These are phyloP conservation scores for Stegodyphus dumicola DNA, from an alignment of 1,140 invertebrate genomes.

Conservation along the genomic window DNA sequence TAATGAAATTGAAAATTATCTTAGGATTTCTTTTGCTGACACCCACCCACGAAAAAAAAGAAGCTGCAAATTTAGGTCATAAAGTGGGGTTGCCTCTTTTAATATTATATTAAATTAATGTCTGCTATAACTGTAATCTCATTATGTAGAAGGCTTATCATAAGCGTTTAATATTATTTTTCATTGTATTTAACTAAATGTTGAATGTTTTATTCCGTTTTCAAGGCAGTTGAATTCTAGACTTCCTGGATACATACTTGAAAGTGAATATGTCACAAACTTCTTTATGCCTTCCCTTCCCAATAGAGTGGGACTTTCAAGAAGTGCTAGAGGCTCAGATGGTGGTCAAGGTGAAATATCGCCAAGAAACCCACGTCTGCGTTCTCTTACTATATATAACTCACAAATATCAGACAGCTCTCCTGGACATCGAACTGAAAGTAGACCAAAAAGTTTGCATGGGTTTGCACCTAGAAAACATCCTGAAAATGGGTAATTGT, in stretches of 20 bases:
- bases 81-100: no score
- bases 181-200: no score
- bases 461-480: constrained; percentile 14
- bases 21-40: no score
- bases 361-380: constrained; percentile 32
- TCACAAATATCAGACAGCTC: constrained; percentile 54
- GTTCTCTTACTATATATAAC: constrained; percentile 60
- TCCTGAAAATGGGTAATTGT: constrained; percentile 30
- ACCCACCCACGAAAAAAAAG: no score
- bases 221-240: constrained; percentile 46
- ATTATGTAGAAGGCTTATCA: no score
- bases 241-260: constrained; percentile 36
- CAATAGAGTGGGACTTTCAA: constrained; percentile 17
- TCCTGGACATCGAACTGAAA: constrained; percentile 43
- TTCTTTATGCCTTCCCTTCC: constrained; percentile 46
- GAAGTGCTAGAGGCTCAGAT: constrained; percentile 15
- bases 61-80: no score
- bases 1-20: no score
- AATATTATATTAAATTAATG: no score
- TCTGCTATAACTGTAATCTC: no score
- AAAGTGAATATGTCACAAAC: constrained; percentile 51
- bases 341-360: constrained; percentile 5
- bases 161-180: no score
- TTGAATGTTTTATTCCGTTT: constrained; percentile 6
- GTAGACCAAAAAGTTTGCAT: not conserved